Conservation (phyloP, 2,113 vertebrate genomes). For the Thunnus maccoyii region DNA sequence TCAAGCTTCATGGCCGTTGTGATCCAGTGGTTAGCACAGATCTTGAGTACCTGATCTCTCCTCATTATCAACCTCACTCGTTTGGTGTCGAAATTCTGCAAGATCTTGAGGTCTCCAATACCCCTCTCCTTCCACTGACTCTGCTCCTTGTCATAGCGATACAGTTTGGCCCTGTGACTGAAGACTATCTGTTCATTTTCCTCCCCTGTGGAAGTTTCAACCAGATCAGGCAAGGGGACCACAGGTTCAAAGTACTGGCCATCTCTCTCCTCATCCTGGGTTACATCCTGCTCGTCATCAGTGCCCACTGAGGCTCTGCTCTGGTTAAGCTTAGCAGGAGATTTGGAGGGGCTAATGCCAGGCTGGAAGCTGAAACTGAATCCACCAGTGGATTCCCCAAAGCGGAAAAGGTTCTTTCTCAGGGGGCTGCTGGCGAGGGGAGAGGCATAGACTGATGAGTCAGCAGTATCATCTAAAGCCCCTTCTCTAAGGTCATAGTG, state of each 20-base stretch:
- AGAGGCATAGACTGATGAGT: slow-evolving; percentile 90
- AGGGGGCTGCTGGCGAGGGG: slow-evolving; percentile 90
- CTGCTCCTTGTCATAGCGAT: slow-evolving; percentile 93
- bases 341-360: slow-evolving; percentile 93
- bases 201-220: slow-evolving; percentile 94
- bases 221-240: slow-evolving; percentile 94
- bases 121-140: slow-evolving; percentile 98
- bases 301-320: slow-evolving; percentile 92
- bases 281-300: slow-evolving; percentile 93
- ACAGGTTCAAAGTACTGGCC: slow-evolving; percentile 97
- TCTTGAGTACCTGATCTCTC: slow-evolving; percentile 96
- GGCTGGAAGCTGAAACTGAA: slow-evolving; percentile 98
- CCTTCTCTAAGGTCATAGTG: slow-evolving; percentile 93
- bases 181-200: slow-evolving; percentile 97
- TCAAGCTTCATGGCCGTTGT: slow-evolving; percentile 91
- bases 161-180: slow-evolving; percentile 96
- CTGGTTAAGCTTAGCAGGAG: slow-evolving; percentile 93
- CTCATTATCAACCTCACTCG: slow-evolving; percentile 96
- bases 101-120: slow-evolving; percentile 96
- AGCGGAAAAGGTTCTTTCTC: slow-evolving; percentile 94
- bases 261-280: slow-evolving; percentile 95
- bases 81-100: slow-evolving; percentile 93
- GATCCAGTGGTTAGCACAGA: slow-evolving; percentile 98
- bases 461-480: slow-evolving; percentile 88
- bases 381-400: slow-evolving; percentile 94